phyloP scores from a whole-genome alignment of 2,888 invertebrate genomes.

The Amphipoea lucens region DNA sequence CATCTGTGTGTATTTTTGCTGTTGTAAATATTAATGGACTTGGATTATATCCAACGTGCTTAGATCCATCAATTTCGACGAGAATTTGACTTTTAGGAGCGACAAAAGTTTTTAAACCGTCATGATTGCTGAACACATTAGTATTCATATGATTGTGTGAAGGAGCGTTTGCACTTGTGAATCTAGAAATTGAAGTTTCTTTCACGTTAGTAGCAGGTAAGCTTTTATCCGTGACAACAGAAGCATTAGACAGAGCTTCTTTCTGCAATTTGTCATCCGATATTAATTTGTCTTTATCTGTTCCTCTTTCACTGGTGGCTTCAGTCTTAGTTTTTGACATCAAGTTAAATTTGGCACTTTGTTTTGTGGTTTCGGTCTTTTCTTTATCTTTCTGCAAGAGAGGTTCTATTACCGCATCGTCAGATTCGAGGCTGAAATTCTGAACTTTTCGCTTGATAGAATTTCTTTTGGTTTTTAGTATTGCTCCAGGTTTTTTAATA shows the following conservation, averaged over 20 bases:
- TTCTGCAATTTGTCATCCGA: slow-evolving; percentile 68
- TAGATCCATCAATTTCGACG: slow-evolving; percentile 81
- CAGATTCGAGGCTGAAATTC: slow-evolving; percentile 82
- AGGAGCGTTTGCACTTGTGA: slow-evolving; percentile 61
- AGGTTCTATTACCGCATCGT: slow-evolving; percentile 86
- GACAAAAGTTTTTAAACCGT: slow-evolving; percentile 65
- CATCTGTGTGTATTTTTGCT: slow-evolving; percentile 86
- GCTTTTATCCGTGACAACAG: slow-evolving; percentile 62
- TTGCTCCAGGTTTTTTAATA: slow-evolving; percentile 82
- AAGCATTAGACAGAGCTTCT: slow-evolving; percentile 50
- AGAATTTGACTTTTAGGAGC: slow-evolving; percentile 79
- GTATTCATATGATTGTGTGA: slow-evolving; percentile 83
- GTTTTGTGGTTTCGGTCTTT: slow-evolving; percentile 73
- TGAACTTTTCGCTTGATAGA: slow-evolving; percentile 85
- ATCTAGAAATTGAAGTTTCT: slow-evolving; percentile 66
- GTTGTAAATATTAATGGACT: slow-evolving; percentile 86
- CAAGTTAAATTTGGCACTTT: slow-evolving; percentile 84
- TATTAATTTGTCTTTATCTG: slow-evolving; percentile 72
- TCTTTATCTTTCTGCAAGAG: slow-evolving; percentile 83
- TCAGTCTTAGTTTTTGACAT: slow-evolving; percentile 85
- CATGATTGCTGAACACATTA: slow-evolving; percentile 76
- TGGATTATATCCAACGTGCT: slow-evolving; percentile 73
- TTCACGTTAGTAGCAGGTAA: slow-evolving; percentile 66
- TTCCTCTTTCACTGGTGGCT: slow-evolving; percentile 70
- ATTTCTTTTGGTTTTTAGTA: slow-evolving; percentile 86